Conservation (phyloP, 92 coral and sea anemone species). For the Umimayanthus chanpuru region DNA sequence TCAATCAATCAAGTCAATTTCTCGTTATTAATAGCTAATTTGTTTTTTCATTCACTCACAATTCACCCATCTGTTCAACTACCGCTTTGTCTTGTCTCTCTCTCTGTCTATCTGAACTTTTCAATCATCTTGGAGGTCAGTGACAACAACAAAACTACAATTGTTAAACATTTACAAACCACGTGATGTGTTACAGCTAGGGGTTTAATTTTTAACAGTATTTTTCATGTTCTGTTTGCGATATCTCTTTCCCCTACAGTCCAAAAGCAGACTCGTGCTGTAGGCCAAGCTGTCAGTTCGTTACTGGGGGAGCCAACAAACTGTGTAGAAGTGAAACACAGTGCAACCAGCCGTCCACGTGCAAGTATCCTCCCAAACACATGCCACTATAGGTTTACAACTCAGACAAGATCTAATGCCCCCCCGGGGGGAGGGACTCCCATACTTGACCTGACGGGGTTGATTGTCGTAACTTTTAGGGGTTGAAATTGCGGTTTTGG, state of each 20-base stretch:
- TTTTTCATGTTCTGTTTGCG: neutral
- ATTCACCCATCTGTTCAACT: too few species aligned
- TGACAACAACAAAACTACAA: too few species aligned
- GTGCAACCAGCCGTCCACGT: conserved; percentile 65
- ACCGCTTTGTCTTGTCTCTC: neutral
- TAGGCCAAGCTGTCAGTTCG: conserved; percentile 64
- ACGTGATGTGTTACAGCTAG: too few species aligned
- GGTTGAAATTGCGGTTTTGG: too few species aligned
- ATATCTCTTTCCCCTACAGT: conserved; percentile 44
- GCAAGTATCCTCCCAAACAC: conserved; percentile 80
- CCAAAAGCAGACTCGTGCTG: conserved; percentile 87
- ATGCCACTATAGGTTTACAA: neutral
- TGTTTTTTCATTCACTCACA: too few species aligned
- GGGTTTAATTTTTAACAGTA: neutral
- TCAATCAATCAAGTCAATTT: too few species aligned
- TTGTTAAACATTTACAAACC: too few species aligned
- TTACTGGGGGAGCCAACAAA: conserved; percentile 53
- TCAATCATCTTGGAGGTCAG: neutral
- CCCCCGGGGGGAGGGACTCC: too few species aligned
- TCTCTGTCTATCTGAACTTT: neutral
- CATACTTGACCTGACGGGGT: too few species aligned
- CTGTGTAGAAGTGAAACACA: conserved; percentile 78
- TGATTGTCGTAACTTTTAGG: too few species aligned
- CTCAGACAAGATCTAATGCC: too few species aligned
- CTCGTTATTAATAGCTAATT: too few species aligned